Evolutionary conservation across 2,113 vertebrate species (phyloP).

Genomic region (Pollimyrus isidori): DNA sequence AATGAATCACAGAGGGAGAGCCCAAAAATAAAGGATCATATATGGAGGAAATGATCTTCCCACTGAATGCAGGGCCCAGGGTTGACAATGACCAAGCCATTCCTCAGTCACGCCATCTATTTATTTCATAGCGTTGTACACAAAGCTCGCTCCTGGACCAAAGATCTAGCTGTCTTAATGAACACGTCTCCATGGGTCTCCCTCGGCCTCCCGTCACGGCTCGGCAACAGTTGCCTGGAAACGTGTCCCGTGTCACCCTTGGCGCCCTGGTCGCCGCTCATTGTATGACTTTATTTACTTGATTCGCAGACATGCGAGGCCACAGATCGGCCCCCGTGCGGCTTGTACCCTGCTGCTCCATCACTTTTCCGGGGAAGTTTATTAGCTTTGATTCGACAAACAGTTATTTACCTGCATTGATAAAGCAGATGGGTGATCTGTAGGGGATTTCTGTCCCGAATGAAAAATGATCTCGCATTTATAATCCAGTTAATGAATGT

Average conservation of each 20-base stretch:
- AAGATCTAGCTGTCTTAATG: slow-evolving; percentile 34
- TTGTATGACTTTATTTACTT: slow-evolving; percentile 31
- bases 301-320: slow-evolving; percentile 29
- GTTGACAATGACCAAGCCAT: background rate
- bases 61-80: background rate
- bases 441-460: slow-evolving; percentile 40
- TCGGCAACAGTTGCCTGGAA: slow-evolving; percentile 47
- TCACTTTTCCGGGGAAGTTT: slow-evolving; percentile 34
- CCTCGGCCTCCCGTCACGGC: slow-evolving; percentile 24
- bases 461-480: slow-evolving; percentile 30
- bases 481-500: slow-evolving; percentile 47
- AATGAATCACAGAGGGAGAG: background rate
- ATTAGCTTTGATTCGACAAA: slow-evolving; percentile 39
- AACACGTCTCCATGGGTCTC: slow-evolving; percentile 28
- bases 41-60: background rate
- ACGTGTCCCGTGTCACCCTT: slow-evolving; percentile 33
- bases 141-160: slow-evolving; percentile 24
- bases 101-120: background rate
- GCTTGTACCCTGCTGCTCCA: slow-evolving; percentile 33
- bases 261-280: slow-evolving; percentile 15
- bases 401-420: slow-evolving; percentile 42
- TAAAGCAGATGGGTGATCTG: slow-evolving; percentile 44
- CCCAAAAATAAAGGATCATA: background rate
- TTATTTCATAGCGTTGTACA: slow-evolving; percentile 5
- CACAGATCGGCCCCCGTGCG: slow-evolving; percentile 31